Conservation (phyloP, 2,888 invertebrate genomes). For the Oligia latruncula region DNA sequence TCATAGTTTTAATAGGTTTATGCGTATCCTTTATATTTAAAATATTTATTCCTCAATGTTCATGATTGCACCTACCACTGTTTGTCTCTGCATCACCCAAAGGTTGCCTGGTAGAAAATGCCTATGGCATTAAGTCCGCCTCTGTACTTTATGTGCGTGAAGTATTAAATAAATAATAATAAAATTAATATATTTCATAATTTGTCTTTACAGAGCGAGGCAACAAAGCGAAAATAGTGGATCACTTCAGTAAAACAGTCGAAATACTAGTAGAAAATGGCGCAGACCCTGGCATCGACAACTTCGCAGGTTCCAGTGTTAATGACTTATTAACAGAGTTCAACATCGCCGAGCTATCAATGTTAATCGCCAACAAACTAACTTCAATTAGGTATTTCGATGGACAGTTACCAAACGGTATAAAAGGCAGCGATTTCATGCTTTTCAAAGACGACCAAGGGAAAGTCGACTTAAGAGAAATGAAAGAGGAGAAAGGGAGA, state of each 20-base stretch:
- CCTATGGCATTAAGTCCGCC: too few relatives aligned
- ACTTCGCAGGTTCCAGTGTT: conserved; percentile 83
- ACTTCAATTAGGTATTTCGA: conserved; percentile 54
- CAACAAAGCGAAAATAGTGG: conserved; percentile 75
- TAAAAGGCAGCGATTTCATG: conserved; percentile 69
- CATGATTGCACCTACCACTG: too few relatives aligned
- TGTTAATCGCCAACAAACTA: conserved; percentile 76
- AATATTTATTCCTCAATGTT: too few relatives aligned
- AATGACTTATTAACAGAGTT: conserved; percentile 84
- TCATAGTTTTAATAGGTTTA: too few relatives aligned
- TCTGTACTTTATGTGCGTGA: too few relatives aligned
- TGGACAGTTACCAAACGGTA: conserved; percentile 20
- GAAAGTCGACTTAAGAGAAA: conserved; percentile 58
- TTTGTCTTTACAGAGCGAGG: conserved; percentile 69
- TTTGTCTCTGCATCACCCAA: too few relatives aligned
- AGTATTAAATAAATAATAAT: too few relatives aligned
- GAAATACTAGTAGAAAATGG: conserved; percentile 80
- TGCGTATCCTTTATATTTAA: too few relatives aligned
- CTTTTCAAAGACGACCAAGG: conserved; percentile 72
- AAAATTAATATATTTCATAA: not conserved
- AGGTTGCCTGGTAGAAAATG: too few relatives aligned
- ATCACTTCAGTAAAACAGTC: conserved; percentile 81
- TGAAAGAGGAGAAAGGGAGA: not conserved
- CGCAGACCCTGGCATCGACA: conserved; percentile 84
- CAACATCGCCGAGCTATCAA: conserved; percentile 74